phyloP scores from a whole-genome alignment of 1,140 invertebrate genomes.

The Drosophila nannoptera region DNA sequence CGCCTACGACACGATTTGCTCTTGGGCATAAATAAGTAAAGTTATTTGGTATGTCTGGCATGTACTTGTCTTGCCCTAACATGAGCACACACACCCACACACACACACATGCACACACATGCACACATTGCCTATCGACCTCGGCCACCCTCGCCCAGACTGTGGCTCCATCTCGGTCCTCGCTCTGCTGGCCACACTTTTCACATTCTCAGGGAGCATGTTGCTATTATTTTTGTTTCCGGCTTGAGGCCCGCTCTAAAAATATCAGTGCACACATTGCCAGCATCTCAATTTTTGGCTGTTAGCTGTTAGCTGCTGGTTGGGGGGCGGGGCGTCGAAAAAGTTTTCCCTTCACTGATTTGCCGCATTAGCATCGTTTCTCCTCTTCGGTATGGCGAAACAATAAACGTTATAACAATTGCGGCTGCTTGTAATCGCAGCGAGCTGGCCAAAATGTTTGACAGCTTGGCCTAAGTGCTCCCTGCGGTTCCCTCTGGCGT shows the following conservation, averaged over 20 bases:
- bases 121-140: background rate
- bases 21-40: conserved; percentile 63
- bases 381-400: conserved; percentile 43
- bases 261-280: conserved; percentile 70
- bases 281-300: conserved; percentile 62
- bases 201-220: conserved; percentile 11
- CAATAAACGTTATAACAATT: conserved; percentile 61
- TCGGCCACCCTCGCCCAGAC: conserved; percentile 5
- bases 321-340: background rate
- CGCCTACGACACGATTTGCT: conserved; percentile 22
- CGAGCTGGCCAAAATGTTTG: conserved; percentile 46
- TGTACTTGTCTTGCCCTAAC: conserved; percentile 38
- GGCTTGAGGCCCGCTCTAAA: conserved; percentile 3
- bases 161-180: background rate
- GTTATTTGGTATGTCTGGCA: conserved; percentile 72
- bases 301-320: background rate
- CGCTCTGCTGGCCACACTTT: background rate
- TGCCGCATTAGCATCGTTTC: conserved; percentile 23
- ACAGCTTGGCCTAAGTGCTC: conserved; percentile 49
- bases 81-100: conserved; percentile 4
- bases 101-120: conserved; percentile 1
- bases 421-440: conserved; percentile 43
- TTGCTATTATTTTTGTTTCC: conserved; percentile 50
- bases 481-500: conserved; percentile 13
- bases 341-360: conserved; percentile 14